A percentile compares a stretch with the other conserved stretches of the same genome.
Evolutionary conservation across 2,797 vertebrate genomes (phyloP).

Genomic region (Ambastaia sidthimunki): DNA sequence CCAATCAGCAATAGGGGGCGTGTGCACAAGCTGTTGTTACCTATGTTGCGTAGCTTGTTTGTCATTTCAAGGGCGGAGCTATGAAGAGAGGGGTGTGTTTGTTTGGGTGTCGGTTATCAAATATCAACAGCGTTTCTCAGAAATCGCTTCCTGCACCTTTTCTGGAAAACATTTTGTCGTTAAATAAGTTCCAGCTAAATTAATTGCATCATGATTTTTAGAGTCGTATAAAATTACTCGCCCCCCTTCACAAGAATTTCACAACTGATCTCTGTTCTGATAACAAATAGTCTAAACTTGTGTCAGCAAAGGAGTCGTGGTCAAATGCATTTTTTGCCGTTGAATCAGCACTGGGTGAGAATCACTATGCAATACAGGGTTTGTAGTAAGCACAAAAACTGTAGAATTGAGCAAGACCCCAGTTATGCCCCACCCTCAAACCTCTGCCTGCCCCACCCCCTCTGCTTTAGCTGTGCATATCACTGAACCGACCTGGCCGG

Average conservation of each 20-base stretch:
- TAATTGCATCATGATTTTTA: background rate
- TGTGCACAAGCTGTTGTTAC: no score
- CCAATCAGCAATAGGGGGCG: no score
- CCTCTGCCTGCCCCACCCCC: background rate
- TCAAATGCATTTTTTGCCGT: conserved; percentile 33
- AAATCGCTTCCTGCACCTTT: no score
- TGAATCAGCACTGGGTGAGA: conserved; percentile 24
- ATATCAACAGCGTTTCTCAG: no score
- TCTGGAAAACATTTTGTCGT: background rate
- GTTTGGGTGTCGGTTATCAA: no score
- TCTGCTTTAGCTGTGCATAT: conserved; percentile 32
- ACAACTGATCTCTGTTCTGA: conserved; percentile 12
- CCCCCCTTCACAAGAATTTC: background rate
- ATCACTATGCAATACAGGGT: conserved; percentile 20
- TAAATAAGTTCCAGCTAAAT: background rate
- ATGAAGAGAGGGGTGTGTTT: no score
- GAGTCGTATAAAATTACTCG: background rate
- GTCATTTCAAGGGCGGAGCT: no score
- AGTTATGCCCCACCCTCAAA: background rate
- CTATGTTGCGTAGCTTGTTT: no score
- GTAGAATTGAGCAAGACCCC: background rate
- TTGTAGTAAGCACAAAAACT: conserved; percentile 44
- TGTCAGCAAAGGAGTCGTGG: conserved; percentile 21
- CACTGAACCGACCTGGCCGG: conserved; percentile 46
- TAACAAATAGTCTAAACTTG: conserved; percentile 17